These are phyloP conservation scores for Tachina fera DNA, from an alignment of 2,888 invertebrate species.

Conservation along the genomic window DNA sequence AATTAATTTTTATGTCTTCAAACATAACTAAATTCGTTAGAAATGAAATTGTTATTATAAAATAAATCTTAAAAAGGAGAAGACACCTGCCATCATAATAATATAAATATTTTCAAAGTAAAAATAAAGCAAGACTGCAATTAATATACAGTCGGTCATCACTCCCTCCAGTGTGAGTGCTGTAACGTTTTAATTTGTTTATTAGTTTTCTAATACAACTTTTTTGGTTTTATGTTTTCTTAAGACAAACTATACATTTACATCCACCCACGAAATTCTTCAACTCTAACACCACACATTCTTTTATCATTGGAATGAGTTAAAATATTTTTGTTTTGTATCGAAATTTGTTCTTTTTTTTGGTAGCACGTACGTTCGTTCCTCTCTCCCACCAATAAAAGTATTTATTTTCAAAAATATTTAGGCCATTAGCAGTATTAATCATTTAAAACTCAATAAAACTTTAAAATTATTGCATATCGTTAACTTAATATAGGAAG, in stretches of 20 bases:
- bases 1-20: background rate
- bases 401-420: constrained; percentile 24
- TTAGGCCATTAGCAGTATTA: constrained; percentile 20
- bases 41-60: background rate
- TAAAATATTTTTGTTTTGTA: background rate
- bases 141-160: background rate
- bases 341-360: background rate
- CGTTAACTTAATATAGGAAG: no score
- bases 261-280: constrained; percentile 29
- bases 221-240: background rate
- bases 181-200: background rate
- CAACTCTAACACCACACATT: constrained; percentile 1
- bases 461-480: background rate
- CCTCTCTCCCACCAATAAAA: background rate
- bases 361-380: background rate
- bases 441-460: background rate
- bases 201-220: background rate
- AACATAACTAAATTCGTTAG: background rate
- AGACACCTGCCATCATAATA: constrained; percentile 8
- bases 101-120: background rate
- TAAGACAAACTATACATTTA: background rate
- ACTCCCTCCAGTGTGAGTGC: no score
- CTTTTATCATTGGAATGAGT: background rate
- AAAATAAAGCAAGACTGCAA: background rate
- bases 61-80: background rate